Percentiles rank a stretch among this genome's conserved stretches.
Evolutionary conservation across 2,888 invertebrate genomes (phyloP).

Genomic region (Orchesella flavescens): DNA sequence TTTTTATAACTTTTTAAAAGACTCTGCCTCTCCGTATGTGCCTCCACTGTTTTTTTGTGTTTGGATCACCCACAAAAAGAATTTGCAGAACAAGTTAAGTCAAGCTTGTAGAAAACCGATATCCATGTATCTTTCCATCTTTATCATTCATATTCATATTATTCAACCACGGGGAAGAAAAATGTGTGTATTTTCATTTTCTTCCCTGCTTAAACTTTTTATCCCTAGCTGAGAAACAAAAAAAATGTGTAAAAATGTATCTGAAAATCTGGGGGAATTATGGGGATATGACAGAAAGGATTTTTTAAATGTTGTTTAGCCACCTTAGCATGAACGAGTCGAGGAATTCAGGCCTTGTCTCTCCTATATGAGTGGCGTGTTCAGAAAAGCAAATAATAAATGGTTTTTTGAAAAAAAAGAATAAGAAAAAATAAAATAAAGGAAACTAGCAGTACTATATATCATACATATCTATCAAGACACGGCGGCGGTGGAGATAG

Average conservation of each 20-base stretch:
- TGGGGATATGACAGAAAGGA: slow-evolving; percentile 27
- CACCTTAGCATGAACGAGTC: not conserved
- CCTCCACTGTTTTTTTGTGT: slow-evolving; percentile 7
- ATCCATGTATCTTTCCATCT: not conserved
- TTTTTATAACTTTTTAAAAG: slow-evolving; percentile 22
- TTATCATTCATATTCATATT: too few relatives aligned
- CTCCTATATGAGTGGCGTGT: not conserved
- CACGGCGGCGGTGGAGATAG: too few relatives aligned
- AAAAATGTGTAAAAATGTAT: not conserved
- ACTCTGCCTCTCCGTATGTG: not conserved
- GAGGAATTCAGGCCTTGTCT: not conserved
- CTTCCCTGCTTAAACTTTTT: not conserved
- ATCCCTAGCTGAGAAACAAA: not conserved
- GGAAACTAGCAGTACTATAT: too few relatives aligned
- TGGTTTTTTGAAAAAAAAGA: slow-evolving; percentile 7
- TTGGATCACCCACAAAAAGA: slow-evolving; percentile 43
- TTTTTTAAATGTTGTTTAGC: slow-evolving; percentile 10
- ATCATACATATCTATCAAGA: too few relatives aligned
- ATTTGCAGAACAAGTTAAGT: not conserved
- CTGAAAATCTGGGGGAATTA: not conserved
- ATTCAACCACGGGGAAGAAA: not conserved
- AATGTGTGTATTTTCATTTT: not conserved
- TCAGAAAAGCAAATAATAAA: slow-evolving; percentile 16
- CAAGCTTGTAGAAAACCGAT: not conserved
- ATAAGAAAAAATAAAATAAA: not conserved